Evolutionary conservation across 2,113 vertebrate genomes (phyloP), one percentile per base, ranked within the genome.

Genomic region (Hucho hucho): DNA sequence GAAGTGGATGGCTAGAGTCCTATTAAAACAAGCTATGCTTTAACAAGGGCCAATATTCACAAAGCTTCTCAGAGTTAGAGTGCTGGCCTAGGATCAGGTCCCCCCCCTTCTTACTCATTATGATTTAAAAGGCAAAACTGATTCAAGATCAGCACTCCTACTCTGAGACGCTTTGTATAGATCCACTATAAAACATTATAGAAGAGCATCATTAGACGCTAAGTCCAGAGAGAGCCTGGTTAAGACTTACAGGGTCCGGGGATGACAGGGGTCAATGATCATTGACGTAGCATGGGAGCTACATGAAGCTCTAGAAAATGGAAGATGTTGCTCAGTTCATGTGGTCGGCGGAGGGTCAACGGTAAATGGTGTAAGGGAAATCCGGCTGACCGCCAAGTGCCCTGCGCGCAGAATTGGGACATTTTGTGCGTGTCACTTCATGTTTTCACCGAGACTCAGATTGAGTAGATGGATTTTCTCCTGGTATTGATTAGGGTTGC

Each of bases 281-380:
- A 43, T 76, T 43, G 47, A 71, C 76, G 26, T 18, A 47, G 22
- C 7, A 14, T 29, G 25, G 64, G 28, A 28, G 28, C 12, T 16
- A 1, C 22, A 66, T 26, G 32, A 16, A 32, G 22, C 76, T 75
- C 47, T 69, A 58, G 76, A 77, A 80, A 87, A 86, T 76, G 72
- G 73, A 63, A 76, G 63, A 7, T 49, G 73, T 58, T 59, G 20
- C 14, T 59, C 58, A 59, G 58, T 59, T 59, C 18, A 59, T n/a
- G 58, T 20, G 56, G 7, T 59, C 6, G 6, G n/a, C 1, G 14
- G 58, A 16, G 12, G 12, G 12, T 49, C 47, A 49, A 16, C 18
- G 20, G 14, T 59, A n/a, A 59, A 59, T 22, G 58, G 47, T 59
- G 5, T n/a, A 11, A n/a, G 67, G 66, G 77, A 75, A 75, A 76